These are phyloP conservation scores for Trichonephila inaurata DNA, from an alignment of 1,140 invertebrate species.

Conservation along the genomic window DNA sequence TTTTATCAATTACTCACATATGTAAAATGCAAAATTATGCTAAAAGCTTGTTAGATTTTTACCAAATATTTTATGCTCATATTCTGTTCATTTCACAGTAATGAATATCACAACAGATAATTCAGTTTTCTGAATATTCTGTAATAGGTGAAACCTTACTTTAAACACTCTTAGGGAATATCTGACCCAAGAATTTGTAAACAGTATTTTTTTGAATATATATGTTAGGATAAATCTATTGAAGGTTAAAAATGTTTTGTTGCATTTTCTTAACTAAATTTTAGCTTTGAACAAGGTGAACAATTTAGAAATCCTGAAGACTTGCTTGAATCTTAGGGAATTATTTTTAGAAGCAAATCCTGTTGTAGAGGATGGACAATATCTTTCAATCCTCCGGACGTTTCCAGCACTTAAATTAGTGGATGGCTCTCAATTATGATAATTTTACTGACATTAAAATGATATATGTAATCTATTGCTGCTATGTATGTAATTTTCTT, in stretches of 20 bases:
- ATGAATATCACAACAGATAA: no score
- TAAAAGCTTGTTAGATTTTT: no score
- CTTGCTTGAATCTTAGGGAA: slow-evolving; percentile 14
- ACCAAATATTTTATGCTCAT: no score
- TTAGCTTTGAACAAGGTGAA: background rate
- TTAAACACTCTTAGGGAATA: no score
- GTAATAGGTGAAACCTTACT: no score
- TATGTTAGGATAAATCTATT: background rate
- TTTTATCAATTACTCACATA: no score
- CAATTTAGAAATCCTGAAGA: slow-evolving; percentile 14
- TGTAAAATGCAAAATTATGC: no score
- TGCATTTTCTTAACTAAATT: slow-evolving; percentile 12
- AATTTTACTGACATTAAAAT: slow-evolving; percentile 16
- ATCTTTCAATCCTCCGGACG: background rate
- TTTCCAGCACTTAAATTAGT: slow-evolving; percentile 31
- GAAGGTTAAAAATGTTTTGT: background rate
- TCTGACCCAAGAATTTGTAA: no score
- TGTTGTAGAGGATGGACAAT: background rate
- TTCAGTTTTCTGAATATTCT: no score
- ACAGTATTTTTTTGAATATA: no score
- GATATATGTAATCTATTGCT: background rate
- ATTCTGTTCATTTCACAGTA: no score
- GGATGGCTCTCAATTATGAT: slow-evolving; percentile 30
- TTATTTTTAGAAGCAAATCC: slow-evolving; percentile 47
- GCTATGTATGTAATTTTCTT: background rate